phyloP scores from a whole-genome alignment of 2,888 invertebrate species.

The Strigamia maritima region DNA sequence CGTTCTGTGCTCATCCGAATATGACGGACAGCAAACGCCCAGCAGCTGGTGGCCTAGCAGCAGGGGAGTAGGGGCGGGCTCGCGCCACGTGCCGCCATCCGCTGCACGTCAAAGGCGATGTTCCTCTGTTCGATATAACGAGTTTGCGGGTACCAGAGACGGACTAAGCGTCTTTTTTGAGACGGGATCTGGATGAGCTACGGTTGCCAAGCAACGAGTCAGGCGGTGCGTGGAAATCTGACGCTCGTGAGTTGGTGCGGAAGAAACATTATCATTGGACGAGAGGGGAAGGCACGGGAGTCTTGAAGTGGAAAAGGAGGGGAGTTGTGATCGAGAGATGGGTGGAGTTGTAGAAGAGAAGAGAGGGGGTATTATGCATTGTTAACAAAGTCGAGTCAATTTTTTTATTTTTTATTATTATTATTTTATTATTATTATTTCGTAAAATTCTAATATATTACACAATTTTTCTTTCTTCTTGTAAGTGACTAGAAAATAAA shows the following conservation, averaged over 20 bases:
- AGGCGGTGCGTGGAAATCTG: slow-evolving; percentile 6
- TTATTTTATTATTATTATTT: too few relatives aligned
- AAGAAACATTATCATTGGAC: slow-evolving; percentile 20
- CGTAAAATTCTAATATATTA: not conserved
- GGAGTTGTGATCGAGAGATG: not conserved
- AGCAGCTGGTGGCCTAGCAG: not conserved
- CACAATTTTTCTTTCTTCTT: not conserved
- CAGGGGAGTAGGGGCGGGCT: not conserved
- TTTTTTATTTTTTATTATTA: not conserved
- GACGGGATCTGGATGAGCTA: not conserved
- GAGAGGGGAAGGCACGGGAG: not conserved
- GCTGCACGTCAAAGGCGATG: not conserved
- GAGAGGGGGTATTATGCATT: not conserved
- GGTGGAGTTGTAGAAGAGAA: not conserved
- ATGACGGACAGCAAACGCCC: too few relatives aligned
- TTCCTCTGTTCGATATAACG: not conserved
- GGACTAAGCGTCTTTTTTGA: not conserved
- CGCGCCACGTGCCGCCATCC: not conserved
- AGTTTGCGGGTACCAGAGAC: not conserved
- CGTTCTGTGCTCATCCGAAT: not conserved
- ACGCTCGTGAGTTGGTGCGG: slow-evolving; percentile 8
- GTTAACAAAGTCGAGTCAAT: too few relatives aligned
- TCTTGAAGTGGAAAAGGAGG: not conserved
- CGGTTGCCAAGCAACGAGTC: not conserved
- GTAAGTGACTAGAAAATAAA: not conserved